These are phyloP conservation scores for Pterocles burchelli DNA, from an alignment of 2,113 vertebrate genomes.

Conservation along the genomic window DNA sequence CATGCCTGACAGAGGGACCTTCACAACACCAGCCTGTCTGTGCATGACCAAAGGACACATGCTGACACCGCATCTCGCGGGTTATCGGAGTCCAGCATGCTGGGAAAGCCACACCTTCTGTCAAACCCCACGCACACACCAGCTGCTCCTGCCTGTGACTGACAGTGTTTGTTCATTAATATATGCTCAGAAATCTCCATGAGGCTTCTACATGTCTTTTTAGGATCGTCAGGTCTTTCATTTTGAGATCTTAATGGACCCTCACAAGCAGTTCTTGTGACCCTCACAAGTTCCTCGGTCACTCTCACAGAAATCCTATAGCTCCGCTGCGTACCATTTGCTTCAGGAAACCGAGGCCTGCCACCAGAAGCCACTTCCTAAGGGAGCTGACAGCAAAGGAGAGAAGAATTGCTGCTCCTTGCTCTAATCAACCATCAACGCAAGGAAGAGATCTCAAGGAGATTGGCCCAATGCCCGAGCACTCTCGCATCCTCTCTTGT, in stretches of 20 bases:
- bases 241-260: neutral
- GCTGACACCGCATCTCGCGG: no score
- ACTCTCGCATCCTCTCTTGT: neutral
- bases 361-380: neutral
- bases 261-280: neutral
- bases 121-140: neutral
- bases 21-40: neutral
- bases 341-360: neutral
- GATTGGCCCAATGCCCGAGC: neutral
- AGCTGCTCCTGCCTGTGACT: constrained; percentile 38
- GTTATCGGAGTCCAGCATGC: neutral
- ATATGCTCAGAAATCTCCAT: neutral
- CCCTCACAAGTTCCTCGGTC: neutral
- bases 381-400: neutral
- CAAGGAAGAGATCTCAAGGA: neutral
- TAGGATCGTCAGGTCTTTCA: neutral
- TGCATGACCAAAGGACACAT: neutral
- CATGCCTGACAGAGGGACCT: neutral
- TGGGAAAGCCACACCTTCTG: constrained; percentile 23
- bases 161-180: neutral
- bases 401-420: neutral
- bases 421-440: neutral
- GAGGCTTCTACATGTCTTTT: neutral
- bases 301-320: neutral
- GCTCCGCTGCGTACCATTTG: neutral